phyloP scores from a whole-genome alignment of 2,797 vertebrate genomes.

The Falco novaeseelandiae region DNA sequence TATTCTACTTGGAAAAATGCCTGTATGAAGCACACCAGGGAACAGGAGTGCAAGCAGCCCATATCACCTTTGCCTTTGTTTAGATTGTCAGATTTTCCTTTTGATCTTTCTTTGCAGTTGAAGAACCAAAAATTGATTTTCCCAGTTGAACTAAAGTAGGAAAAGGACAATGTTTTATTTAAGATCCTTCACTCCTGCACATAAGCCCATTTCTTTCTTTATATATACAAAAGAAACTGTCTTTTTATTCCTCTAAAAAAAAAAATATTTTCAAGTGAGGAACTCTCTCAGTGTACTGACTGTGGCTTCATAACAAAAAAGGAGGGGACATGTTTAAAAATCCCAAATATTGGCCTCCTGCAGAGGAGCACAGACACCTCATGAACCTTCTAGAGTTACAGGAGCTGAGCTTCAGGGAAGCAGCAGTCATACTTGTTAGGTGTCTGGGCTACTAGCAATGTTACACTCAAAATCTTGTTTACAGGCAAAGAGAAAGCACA shows the following conservation, averaged over 20 bases:
- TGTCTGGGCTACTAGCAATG: background rate
- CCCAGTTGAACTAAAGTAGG: constrained; percentile 63
- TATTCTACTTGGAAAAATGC: constrained; percentile 50
- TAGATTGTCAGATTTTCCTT: constrained; percentile 71
- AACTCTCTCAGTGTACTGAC: background rate
- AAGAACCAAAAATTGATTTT: constrained; percentile 76
- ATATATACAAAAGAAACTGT: constrained; percentile 65
- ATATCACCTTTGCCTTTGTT: constrained; percentile 61
- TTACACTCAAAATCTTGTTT: background rate
- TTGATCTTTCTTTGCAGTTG: constrained; percentile 69
- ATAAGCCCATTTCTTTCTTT: constrained; percentile 63
- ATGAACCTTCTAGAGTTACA: background rate
- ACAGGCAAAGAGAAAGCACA: background rate
- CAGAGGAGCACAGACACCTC: background rate
- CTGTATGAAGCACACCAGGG: constrained; percentile 56
- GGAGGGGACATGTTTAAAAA: background rate
- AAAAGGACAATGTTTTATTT: constrained; percentile 75
- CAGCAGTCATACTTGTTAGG: background rate
- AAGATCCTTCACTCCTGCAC: constrained; percentile 53
- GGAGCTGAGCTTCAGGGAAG: background rate
- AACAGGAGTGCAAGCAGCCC: constrained; percentile 35
- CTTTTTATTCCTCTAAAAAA: constrained; percentile 64
- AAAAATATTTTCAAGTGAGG: constrained; percentile 13
- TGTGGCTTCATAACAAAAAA: background rate
- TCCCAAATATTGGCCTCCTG: background rate